Percentiles rank a stretch among this genome's conserved stretches.
Conservation (phyloP, 1,140 invertebrate species). For the Drosophila mojavensis region DNA sequence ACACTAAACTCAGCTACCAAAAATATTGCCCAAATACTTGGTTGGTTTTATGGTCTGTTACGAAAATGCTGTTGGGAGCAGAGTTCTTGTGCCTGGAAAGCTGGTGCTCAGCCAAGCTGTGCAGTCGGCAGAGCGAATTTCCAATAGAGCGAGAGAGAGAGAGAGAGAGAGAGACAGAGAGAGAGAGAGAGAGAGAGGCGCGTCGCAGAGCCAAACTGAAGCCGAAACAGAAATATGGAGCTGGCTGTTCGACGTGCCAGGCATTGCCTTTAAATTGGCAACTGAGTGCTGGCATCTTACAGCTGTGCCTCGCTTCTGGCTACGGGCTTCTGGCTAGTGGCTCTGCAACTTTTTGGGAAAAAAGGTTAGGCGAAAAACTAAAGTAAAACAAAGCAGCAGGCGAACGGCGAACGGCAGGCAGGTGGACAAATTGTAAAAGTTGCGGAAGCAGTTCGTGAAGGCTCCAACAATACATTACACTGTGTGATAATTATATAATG, state of each 20-base stretch:
- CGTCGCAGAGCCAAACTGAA: slow-evolving; percentile 29
- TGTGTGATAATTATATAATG: slow-evolving; percentile 47
- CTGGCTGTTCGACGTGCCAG: slow-evolving; percentile 29
- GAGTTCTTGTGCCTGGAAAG: slow-evolving; percentile 36
- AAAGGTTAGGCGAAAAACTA: slow-evolving; percentile 20
- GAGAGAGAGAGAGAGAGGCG: slow-evolving; percentile 7
- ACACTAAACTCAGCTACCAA: slow-evolving; percentile 2
- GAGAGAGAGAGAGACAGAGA: slow-evolving; percentile 19
- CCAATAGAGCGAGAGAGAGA: slow-evolving; percentile 28
- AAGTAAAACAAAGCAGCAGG: slow-evolving; percentile 2
- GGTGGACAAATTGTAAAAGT: slow-evolving; percentile 25
- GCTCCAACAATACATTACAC: slow-evolving; percentile 16
- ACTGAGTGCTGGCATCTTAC: slow-evolving; percentile 9
- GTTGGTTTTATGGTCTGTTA: slow-evolving; percentile 11
- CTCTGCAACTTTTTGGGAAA: slow-evolving; percentile 1
- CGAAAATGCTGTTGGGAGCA: slow-evolving; percentile 14
- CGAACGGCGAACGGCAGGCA: slow-evolving; percentile 11
- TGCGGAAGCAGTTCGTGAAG: slow-evolving; percentile 13
- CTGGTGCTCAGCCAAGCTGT: slow-evolving; percentile 31
- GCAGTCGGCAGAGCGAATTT: slow-evolving; percentile 38
- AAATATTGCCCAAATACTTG: slow-evolving; percentile 6
- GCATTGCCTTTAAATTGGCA: slow-evolving; percentile 27
- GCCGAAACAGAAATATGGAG: slow-evolving; percentile 43
- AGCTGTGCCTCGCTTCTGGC: slow-evolving; percentile 16
- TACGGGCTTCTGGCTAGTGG: background rate